Evolutionary conservation across 1,140 invertebrate species (phyloP).

Genomic region (Forficula auricularia): DNA sequence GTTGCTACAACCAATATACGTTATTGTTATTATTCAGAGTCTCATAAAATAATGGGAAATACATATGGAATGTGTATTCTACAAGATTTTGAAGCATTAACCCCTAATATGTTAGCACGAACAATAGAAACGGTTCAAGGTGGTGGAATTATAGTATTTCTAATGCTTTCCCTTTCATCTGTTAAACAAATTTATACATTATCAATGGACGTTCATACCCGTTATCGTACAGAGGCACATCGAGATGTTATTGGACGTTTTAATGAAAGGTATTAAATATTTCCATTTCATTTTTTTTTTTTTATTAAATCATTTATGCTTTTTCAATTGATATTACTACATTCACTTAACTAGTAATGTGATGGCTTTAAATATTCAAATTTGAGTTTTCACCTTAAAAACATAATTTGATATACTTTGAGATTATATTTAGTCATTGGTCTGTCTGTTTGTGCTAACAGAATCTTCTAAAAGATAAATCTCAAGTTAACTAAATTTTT

Average conservation of each 20-base stretch:
- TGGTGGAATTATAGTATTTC: slow-evolving; percentile 79
- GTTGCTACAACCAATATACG: slow-evolving; percentile 89
- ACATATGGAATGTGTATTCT: slow-evolving; percentile 91
- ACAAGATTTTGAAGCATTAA: slow-evolving; percentile 95
- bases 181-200: slow-evolving; percentile 90
- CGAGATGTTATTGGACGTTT: slow-evolving; percentile 83
- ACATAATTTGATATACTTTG: too few species aligned
- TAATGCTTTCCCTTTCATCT: slow-evolving; percentile 68
- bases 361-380: too few species aligned
- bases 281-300: too few species aligned
- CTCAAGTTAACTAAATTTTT: too few species aligned
- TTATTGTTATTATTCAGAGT: slow-evolving; percentile 95
- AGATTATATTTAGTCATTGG: too few species aligned
- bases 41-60: slow-evolving; percentile 93
- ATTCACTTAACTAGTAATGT: too few species aligned
- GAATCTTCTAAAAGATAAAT: too few species aligned
- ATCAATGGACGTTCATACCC: slow-evolving; percentile 95
- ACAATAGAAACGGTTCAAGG: slow-evolving; percentile 98
- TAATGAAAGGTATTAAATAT: slow-evolving; percentile 65
- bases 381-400: too few species aligned
- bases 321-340: too few species aligned
- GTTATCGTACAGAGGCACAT: slow-evolving; percentile 88
- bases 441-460: too few species aligned
- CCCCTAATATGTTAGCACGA: slow-evolving; percentile 92
- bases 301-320: too few species aligned